These are phyloP conservation scores for Misgurnus anguillicaudatus DNA, from an alignment of 2,113 vertebrate genomes.

Conservation along the genomic window DNA sequence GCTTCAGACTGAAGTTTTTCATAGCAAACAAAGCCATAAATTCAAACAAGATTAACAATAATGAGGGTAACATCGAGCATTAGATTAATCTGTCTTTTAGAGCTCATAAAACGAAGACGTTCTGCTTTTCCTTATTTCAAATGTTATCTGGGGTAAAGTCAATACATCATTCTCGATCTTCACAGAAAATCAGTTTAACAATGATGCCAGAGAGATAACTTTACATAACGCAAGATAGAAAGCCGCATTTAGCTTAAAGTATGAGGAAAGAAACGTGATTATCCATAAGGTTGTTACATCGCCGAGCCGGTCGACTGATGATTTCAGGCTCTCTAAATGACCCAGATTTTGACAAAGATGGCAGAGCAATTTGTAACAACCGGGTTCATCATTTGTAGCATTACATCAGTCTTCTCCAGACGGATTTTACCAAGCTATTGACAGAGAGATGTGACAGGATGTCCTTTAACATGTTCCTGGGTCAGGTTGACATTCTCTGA, in stretches of 20 bases:
- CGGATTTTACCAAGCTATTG: not conserved
- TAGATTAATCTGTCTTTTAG: slow-evolving; percentile 26
- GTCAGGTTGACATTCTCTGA: not conserved
- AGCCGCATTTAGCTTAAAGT: not conserved
- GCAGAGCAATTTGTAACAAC: slow-evolving; percentile 20
- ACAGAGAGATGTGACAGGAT: not conserved
- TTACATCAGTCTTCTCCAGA: not conserved
- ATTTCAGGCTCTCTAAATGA: slow-evolving; percentile 21
- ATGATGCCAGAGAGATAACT: not conserved
- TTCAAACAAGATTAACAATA: slow-evolving; percentile 10
- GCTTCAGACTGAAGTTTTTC: slow-evolving; percentile 3
- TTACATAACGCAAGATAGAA: not conserved
- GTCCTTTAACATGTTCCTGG: not conserved
- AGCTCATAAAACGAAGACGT: not conserved
- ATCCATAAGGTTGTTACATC: slow-evolving; percentile 2
- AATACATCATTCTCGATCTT: not conserved
- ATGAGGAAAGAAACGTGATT: not conserved
- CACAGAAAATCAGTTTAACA: slow-evolving; percentile 6
- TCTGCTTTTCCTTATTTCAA: not conserved
- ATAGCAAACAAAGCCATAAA: slow-evolving; percentile 34
- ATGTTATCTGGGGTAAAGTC: slow-evolving; percentile 8
- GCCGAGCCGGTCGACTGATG: not conserved
- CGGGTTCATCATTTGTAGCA: slow-evolving; percentile 21
- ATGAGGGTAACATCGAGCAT: slow-evolving; percentile 28
- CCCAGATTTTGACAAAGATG: slow-evolving; percentile 20